Evolutionary conservation across 2,888 invertebrate genomes (phyloP).

Genomic region (Cryptops parisi): DNA sequence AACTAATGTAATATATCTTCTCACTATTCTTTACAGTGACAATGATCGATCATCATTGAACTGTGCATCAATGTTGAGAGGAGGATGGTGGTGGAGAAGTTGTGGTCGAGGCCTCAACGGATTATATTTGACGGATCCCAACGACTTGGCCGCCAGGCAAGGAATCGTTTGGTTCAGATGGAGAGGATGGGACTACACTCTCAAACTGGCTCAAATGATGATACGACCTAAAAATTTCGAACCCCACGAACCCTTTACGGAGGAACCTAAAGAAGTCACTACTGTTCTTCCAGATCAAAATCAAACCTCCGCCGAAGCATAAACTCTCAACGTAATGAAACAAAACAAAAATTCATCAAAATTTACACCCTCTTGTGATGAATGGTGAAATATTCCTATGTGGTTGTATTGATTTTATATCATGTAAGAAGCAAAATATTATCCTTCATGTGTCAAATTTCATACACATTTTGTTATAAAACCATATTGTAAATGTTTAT

Average conservation of each 20-base stretch:
- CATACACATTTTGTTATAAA: too few relatives aligned
- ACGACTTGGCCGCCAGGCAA: slow-evolving; percentile 77
- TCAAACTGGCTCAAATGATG: slow-evolving; percentile 82
- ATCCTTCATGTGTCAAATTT: too few relatives aligned
- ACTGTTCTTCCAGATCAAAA: too few relatives aligned
- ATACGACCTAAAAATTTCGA: slow-evolving; percentile 49
- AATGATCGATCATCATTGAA: slow-evolving; percentile 81
- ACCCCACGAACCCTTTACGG: not conserved
- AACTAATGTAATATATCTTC: too few relatives aligned
- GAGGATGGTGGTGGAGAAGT: slow-evolving; percentile 93
- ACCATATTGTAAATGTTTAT: too few relatives aligned
- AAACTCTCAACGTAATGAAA: too few relatives aligned
- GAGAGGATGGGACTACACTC: slow-evolving; percentile 88
- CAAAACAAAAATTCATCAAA: too few relatives aligned
- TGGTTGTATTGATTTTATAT: too few relatives aligned
- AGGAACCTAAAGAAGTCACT: not conserved
- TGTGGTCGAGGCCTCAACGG: slow-evolving; percentile 82
- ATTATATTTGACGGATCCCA: slow-evolving; percentile 65
- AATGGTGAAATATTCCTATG: too few relatives aligned
- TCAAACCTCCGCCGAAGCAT: too few relatives aligned
- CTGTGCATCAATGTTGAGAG: slow-evolving; percentile 84
- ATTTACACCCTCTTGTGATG: too few relatives aligned
- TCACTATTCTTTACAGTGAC: slow-evolving; percentile 45
- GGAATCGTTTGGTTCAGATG: slow-evolving; percentile 91
- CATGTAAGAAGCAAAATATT: too few relatives aligned